phyloP scores from a whole-genome alignment of 2,113 vertebrate species.

The Baryphthengus martii region DNA sequence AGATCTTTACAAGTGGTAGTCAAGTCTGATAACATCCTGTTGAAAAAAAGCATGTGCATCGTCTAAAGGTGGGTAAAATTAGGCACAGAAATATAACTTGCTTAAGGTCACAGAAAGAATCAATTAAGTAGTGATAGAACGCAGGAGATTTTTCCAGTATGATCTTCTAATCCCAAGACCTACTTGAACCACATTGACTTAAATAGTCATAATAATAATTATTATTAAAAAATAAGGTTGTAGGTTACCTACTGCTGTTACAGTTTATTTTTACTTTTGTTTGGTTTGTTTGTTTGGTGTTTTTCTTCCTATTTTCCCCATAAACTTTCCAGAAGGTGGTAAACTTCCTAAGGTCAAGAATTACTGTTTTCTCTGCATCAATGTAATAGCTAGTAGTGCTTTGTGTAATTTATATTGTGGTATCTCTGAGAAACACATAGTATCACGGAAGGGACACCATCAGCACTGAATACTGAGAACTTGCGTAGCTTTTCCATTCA shows the following conservation, averaged over 20 bases:
- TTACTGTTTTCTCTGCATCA: not conserved
- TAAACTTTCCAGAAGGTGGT: not conserved
- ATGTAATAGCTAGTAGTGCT: not conserved
- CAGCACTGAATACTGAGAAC: not conserved
- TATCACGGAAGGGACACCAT: not conserved
- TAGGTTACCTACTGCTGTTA: not conserved
- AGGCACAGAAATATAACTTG: not conserved
- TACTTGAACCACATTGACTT: not conserved
- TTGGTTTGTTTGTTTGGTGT: no score
- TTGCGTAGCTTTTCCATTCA: not conserved
- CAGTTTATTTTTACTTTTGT: not conserved
- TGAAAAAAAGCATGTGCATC: not conserved
- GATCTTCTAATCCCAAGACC: not conserved
- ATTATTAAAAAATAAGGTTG: not conserved
- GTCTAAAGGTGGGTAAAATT: constrained; percentile 51
- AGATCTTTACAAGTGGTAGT: constrained; percentile 41
- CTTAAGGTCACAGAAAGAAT: constrained; percentile 20
- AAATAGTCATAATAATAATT: not conserved
- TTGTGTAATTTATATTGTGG: not conserved
- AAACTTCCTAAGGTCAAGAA: not conserved
- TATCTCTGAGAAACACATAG: not conserved
- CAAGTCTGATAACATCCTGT: constrained; percentile 36
- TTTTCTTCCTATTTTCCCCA: not conserved
- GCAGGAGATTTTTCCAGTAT: not conserved
- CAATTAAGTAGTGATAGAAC: not conserved